phyloP scores from a whole-genome alignment of 2,888 invertebrate species.

The Gordius sp. region DNA sequence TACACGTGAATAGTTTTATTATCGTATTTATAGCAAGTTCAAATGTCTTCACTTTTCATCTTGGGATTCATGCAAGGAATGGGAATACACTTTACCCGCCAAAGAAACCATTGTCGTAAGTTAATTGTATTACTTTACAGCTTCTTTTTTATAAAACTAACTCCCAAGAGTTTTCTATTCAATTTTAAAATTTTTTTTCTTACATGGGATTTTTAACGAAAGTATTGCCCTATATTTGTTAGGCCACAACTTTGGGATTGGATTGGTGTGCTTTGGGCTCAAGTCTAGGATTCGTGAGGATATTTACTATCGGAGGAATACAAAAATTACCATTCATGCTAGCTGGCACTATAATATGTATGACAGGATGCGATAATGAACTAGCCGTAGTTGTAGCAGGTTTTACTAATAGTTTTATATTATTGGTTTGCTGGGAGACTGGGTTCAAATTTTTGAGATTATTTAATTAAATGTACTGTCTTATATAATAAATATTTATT shows the following conservation, averaged over 20 bases:
- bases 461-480: no score
- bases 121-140: no score
- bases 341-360: not conserved
- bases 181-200: no score
- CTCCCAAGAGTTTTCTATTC: no score
- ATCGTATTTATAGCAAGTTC: not conserved
- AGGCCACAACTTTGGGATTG: not conserved
- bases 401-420: no score
- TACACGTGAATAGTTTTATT: no score
- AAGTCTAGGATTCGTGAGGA: not conserved
- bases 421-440: no score
- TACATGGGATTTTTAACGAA: no score
- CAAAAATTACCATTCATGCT: not conserved
- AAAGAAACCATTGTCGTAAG: not conserved
- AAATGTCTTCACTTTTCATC: slow-evolving; percentile 8
- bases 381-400: not conserved
- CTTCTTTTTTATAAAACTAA: no score
- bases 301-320: not conserved
- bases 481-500: no score
- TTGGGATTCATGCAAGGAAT: slow-evolving; percentile 1
- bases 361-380: not conserved
- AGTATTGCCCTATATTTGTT: no score
- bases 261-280: not conserved
- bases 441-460: no score
- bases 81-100: not conserved